Base-by-base conservation (phyloP, 92 coral and sea anemone genomes). In the Palythoa grandiflora region DNA sequence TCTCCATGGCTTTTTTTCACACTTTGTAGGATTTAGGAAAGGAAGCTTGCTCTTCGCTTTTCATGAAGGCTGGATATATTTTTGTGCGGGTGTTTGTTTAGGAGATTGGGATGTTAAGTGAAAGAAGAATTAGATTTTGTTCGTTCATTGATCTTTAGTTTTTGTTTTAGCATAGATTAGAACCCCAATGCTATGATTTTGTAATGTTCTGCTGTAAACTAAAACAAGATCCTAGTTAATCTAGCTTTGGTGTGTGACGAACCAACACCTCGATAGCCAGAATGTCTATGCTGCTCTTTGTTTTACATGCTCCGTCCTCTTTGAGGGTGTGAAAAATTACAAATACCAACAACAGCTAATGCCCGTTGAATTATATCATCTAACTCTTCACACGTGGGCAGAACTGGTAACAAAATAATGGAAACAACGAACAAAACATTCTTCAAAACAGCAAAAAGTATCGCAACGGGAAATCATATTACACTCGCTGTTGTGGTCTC, bases 261-360 rank as follows among this genome's bases (percentile, higher is more conserved):
- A 65, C 44, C 28, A 81, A 68, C 86, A 81, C 86, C 57, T 81
- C 14, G 3, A 60, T 66, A 81, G 86, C 74, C 86, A 81, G 86
- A 68, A 20, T 66, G 86, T 81, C 86, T 81, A 71, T 61, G 61
- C 66, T 68, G 47, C 40, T 5, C 57, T 81, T 48, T 81, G 86
- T 40, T 81, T 21, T 68, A 21, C 12, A 51, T 66, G 57, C 85
- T 14, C 36, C 48, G 60, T n/a, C 73, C 86, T 65, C 86, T 89
- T 91, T 89, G 84, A 91, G 91, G 93, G 96, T 94, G 96, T 91
- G 94, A 94, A 94, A 84, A 84, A 52, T 77, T 72, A 80, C 84
- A 89, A 70, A 78, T 77, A 87, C 84, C 87, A 88, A 92, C 86
- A 81, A 89, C 77, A 68, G 87, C 71, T 85, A 88, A 86, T 88